Evolutionary conservation across 2,113 vertebrate species (phyloP).

Genomic region (Nesogale talazaci): DNA sequence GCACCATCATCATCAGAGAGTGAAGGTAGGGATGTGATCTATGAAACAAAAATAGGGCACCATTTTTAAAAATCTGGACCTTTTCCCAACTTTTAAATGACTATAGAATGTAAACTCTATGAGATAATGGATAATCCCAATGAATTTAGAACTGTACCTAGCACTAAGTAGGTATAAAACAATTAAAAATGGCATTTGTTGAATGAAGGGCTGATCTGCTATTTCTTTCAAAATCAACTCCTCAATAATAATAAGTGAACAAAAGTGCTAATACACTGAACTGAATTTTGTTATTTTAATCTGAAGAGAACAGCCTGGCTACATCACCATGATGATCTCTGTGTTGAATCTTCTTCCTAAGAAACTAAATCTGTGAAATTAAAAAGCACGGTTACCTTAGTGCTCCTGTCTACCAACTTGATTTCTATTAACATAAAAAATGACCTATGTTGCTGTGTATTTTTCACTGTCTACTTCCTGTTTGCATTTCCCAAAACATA

Average conservation of each 20-base stretch:
- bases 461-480: not conserved
- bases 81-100: not conserved
- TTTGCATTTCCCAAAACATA: not conserved
- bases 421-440: not conserved
- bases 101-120: not conserved
- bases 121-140: not conserved
- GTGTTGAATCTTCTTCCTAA: not conserved
- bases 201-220: not conserved
- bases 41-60: not conserved
- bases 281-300: conserved; percentile 5
- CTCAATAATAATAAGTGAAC: not conserved
- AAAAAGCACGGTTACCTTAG: not conserved
- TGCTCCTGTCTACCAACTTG: not conserved
- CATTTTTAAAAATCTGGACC: not conserved
- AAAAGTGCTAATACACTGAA: not conserved
- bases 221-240: not conserved
- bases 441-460: conserved; percentile 24
- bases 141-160: too few relatives aligned
- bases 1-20: not conserved
- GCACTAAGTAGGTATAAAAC: too few relatives aligned
- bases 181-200: too few relatives aligned
- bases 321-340: not conserved
- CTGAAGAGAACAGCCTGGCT: not conserved
- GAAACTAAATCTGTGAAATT: not conserved
- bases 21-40: not conserved